Base-by-base conservation (phyloP, 1,140 invertebrate genomes). In the Drosophila prosaltans region DNA sequence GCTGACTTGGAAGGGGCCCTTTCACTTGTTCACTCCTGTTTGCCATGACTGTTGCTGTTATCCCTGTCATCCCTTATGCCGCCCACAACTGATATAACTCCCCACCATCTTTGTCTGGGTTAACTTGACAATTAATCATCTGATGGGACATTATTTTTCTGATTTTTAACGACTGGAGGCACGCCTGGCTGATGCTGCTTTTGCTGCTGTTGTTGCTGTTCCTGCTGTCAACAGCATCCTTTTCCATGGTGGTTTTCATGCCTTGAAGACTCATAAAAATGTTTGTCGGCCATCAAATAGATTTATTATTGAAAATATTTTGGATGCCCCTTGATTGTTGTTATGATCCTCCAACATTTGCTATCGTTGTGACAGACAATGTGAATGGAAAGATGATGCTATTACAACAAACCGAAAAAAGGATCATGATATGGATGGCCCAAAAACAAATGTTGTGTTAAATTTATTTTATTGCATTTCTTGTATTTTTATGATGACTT, bases 241-340 rank as follows among this genome's bases (percentile, higher is more conserved):
- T 73, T 26, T 51, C 40, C 24, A n/a, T 41, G n/a, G 45, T 61
- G 65, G 41, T 58, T 62, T 41, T 51, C 74, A 69, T 65, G 60
- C 69, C 71, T 62, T 78, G 67, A 55, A 69, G 54, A 59, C 72
- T 83, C 80, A 81, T 83, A 88, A 86, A 90, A 90, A 66, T 65
- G 65, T 21, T 54, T 64, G 57, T 43, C 60, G 69, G 62, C 82
- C 82, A 90, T 90, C 80, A 90, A 90, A 86, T 90, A 86, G 86
- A 90, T 90, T 90, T 90, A 90, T 90, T 90, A 90, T 90, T 90
- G 81, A 86, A 90, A 90, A 86, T 86, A 86, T 90, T 91, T 84
- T 70, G 74, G 60, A 76, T 82, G 83, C 73, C 60, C 67, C 62
- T 74, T 79, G 74, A 81, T 83, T 86, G 82, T 83, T 86, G 82